These are phyloP conservation scores for Theodoxus fluviatilis DNA, from an alignment of 2,888 invertebrate genomes.

Conservation along the genomic window DNA sequence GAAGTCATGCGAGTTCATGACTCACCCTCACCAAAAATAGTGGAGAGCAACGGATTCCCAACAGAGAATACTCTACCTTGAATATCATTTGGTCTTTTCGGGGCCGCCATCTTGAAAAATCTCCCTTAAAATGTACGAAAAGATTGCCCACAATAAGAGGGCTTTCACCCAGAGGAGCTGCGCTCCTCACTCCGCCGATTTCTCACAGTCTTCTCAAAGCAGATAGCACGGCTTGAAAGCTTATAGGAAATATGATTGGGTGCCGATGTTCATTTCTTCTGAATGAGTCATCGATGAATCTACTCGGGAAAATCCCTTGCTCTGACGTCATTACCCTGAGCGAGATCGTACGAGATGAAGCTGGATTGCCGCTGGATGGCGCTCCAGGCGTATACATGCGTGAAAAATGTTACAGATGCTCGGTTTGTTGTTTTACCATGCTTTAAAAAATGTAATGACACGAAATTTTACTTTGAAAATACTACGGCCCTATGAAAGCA, in stretches of 20 bases:
- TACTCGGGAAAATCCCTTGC: slow-evolving; percentile 62
- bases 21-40: slow-evolving; percentile 50
- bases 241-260: slow-evolving; percentile 44
- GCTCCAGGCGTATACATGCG: no score
- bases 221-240: slow-evolving; percentile 36
- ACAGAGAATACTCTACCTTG: slow-evolving; percentile 46
- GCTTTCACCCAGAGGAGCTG: slow-evolving; percentile 32
- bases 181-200: slow-evolving; percentile 31
- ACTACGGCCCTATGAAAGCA: no score
- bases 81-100: slow-evolving; percentile 47
- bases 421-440: no score
- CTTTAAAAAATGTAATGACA: no score
- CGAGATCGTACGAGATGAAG: slow-evolving; percentile 22
- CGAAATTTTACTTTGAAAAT: no score
- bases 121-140: slow-evolving; percentile 36
- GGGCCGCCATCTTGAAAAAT: slow-evolving; percentile 59
- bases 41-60: slow-evolving; percentile 35
- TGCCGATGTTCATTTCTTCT: slow-evolving; percentile 55
- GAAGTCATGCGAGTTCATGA: slow-evolving; percentile 40
- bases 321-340: slow-evolving; percentile 41
- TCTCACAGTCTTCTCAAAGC: slow-evolving; percentile 35
- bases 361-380: no score
- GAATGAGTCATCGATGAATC: slow-evolving; percentile 61
- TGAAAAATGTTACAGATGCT: no score
- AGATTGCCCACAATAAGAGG: slow-evolving; percentile 31